These are phyloP conservation scores for Otolemur garnettii DNA, from an alignment of 2,113 vertebrate genomes.

Conservation along the genomic window DNA sequence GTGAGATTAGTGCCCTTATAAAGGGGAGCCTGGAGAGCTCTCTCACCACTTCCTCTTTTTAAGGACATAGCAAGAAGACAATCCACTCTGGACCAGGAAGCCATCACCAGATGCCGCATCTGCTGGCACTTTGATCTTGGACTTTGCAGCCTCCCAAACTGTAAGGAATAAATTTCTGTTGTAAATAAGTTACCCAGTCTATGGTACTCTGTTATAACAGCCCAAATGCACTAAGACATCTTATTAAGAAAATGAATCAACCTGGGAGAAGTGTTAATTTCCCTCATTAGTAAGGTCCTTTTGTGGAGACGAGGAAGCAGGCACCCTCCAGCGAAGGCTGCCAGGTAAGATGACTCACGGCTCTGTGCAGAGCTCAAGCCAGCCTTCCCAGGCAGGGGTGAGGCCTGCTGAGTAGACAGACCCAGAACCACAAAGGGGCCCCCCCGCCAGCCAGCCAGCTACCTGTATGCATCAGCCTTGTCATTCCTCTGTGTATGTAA, in stretches of 20 bases:
- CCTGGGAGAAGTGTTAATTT: background rate
- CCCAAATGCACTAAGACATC: background rate
- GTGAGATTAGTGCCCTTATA: background rate
- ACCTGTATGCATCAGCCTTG: background rate
- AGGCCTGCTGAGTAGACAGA: conserved; percentile 46
- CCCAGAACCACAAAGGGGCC: background rate
- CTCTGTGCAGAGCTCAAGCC: background rate
- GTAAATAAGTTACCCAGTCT: background rate
- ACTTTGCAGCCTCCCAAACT: background rate
- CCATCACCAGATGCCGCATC: background rate
- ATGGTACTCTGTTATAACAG: background rate
- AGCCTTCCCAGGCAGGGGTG: conserved; percentile 52
- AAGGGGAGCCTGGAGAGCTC: background rate
- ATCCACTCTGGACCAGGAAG: background rate
- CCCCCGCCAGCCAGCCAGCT: background rate
- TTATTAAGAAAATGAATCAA: background rate
- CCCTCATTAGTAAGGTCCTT: background rate
- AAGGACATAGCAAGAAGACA: background rate
- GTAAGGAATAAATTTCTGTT: background rate
- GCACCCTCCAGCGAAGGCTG: background rate
- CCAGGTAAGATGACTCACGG: conserved; percentile 4
- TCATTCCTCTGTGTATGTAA: background rate
- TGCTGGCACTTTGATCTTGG: background rate
- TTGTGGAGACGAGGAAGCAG: background rate
- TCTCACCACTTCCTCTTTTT: background rate